These are phyloP conservation scores for Xestia sexstrigata DNA, from an alignment of 2,888 invertebrate genomes.

Conservation along the genomic window DNA sequence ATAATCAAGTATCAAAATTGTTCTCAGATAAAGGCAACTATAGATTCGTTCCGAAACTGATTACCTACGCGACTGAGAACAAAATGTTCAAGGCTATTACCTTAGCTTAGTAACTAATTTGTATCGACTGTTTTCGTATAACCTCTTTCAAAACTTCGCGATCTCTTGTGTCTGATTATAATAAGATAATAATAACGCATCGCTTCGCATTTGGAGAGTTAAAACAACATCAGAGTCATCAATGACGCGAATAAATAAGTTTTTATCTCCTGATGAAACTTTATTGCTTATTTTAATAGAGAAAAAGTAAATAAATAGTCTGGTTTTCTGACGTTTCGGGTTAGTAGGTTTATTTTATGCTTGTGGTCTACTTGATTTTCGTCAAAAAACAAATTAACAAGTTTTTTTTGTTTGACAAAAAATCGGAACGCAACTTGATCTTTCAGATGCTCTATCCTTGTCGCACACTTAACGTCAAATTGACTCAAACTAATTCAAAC, in stretches of 20 bases:
- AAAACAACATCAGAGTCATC: background rate
- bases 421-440: slow-evolving; percentile 49
- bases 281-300: slow-evolving; percentile 4
- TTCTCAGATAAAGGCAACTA: slow-evolving; percentile 27
- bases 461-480: slow-evolving; percentile 69
- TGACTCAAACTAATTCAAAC: slow-evolving; percentile 68
- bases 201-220: background rate
- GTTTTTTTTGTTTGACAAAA: slow-evolving; percentile 24
- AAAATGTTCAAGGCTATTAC: background rate
- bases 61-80: background rate
- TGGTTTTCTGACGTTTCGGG: background rate
- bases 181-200: background rate
- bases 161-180: background rate
- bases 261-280: slow-evolving; percentile 26
- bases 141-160: background rate
- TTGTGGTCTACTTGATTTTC: background rate
- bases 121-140: background rate
- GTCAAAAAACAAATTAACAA: background rate
- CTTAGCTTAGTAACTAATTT: background rate
- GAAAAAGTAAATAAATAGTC: slow-evolving; percentile 13
- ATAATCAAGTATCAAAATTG: slow-evolving; percentile 71
- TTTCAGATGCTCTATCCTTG: slow-evolving; percentile 51
- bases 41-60: slow-evolving; percentile 52
- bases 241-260: background rate
- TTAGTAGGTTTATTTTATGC: slow-evolving; percentile 1